phyloP scores from a whole-genome alignment of 2,888 invertebrate species.

The Stenichneumon culpator region DNA sequence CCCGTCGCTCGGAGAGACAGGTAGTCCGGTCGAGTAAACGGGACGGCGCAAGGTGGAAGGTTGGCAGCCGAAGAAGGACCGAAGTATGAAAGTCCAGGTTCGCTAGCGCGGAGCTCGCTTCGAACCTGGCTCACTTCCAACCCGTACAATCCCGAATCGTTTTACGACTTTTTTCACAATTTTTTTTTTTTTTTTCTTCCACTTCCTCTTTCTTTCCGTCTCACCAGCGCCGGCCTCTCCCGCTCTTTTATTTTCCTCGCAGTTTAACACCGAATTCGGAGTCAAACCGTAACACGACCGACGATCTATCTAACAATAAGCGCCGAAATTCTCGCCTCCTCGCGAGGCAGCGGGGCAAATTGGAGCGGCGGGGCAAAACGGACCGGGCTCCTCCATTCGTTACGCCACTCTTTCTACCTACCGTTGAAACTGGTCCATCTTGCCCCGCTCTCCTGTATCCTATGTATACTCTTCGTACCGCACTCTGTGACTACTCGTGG shows the following conservation, averaged over 20 bases:
- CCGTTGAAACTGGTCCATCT: no score
- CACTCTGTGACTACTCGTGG: neutral
- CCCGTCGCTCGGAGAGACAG: slow-evolving; percentile 67
- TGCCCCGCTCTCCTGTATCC: neutral
- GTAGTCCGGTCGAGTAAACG: slow-evolving; percentile 50
- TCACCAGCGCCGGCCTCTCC: slow-evolving; percentile 14
- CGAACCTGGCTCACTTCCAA: slow-evolving; percentile 67
- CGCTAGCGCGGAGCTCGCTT: slow-evolving; percentile 49
- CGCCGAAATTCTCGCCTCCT: slow-evolving; percentile 51
- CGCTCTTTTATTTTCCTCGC: slow-evolving; percentile 51
- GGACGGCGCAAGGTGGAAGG: neutral
- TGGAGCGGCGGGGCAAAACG: no score
- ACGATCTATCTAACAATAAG: slow-evolving; percentile 62
- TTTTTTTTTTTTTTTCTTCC: slow-evolving; percentile 21
- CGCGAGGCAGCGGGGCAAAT: no score
- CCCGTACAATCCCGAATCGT: slow-evolving; percentile 63
- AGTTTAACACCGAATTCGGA: slow-evolving; percentile 64
- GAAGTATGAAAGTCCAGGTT: slow-evolving; percentile 29
- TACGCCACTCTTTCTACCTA: no score
- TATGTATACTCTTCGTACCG: neutral
- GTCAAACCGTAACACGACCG: slow-evolving; percentile 65
- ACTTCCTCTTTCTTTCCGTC: slow-evolving; percentile 27
- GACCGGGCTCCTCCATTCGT: no score
- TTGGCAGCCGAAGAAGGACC: neutral
- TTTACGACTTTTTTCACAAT: slow-evolving; percentile 60